phyloP scores from a whole-genome alignment of 1,140 invertebrate species.

The Delia radicum region DNA sequence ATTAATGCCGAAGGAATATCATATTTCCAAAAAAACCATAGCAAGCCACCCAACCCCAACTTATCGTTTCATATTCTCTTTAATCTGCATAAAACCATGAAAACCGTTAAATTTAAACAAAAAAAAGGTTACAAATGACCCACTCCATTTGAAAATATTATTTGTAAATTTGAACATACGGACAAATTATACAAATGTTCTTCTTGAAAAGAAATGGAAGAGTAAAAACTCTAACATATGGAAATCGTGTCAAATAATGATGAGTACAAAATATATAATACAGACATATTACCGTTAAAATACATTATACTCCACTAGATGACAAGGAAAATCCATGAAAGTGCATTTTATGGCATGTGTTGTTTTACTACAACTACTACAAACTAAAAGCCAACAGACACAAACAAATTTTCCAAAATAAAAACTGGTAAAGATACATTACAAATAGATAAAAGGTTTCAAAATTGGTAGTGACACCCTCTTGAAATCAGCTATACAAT shows the following conservation, averaged over 20 bases:
- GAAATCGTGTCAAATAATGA: conserved; percentile 19
- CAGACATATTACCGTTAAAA: too few species aligned
- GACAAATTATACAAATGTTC: not conserved
- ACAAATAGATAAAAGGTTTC: not conserved
- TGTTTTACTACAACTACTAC: conserved; percentile 39
- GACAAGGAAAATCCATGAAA: conserved; percentile 44
- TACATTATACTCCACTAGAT: too few species aligned
- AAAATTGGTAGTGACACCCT: not conserved
- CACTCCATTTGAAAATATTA: too few species aligned
- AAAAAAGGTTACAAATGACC: not conserved
- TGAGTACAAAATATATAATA: too few species aligned
- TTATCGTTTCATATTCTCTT: not conserved
- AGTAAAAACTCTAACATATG: conserved; percentile 16
- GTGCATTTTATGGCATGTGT: conserved; percentile 54
- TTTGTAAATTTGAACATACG: not conserved
- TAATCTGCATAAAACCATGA: not conserved
- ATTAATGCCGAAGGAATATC: not conserved
- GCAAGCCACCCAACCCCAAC: not conserved
- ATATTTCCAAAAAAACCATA: not conserved
- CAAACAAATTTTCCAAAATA: too few species aligned
- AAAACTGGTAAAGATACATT: not conserved
- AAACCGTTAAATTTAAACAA: not conserved
- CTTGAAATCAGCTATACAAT: not conserved
- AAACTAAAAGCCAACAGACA: not conserved
- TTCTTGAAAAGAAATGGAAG: not conserved